Conservation (phyloP, 2,113 vertebrate species). For the Proteles cristata region DNA sequence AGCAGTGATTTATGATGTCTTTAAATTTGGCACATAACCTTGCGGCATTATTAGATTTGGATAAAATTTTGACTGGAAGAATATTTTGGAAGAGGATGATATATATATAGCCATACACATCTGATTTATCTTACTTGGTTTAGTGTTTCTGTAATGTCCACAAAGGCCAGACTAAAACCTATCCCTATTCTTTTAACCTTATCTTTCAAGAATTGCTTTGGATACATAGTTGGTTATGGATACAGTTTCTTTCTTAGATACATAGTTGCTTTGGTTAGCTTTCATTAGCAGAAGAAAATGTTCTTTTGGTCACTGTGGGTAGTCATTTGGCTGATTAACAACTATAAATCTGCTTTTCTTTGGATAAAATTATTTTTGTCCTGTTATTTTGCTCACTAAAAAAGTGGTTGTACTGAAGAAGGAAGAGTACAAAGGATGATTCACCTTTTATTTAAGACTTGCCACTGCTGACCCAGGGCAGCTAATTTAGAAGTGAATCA, state of each 20-base stretch:
- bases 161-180: conserved; percentile 11
- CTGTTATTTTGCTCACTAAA: conserved; percentile 72
- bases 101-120: background rate
- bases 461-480: conserved; percentile 70
- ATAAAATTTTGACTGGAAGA: conserved; percentile 47
- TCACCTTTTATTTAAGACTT: conserved; percentile 85
- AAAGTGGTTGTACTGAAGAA: conserved; percentile 56
- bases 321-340: conserved; percentile 51
- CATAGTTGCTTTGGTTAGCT: background rate
- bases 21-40: conserved; percentile 73
- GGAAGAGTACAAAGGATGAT: conserved; percentile 81
- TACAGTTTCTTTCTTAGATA: background rate
- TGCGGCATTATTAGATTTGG: conserved; percentile 45
- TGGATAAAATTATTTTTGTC: conserved; percentile 73
- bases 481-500: conserved; percentile 86
- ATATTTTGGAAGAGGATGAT: conserved; percentile 20
- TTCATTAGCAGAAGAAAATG: background rate
- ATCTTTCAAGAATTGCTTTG: conserved; percentile 5
- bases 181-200: background rate
- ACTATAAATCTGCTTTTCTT: conserved; percentile 29
- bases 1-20: conserved; percentile 74
- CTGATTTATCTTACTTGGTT: conserved; percentile 47
- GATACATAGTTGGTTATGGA: background rate
- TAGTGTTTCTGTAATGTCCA: background rate
- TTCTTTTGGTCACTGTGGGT: conserved; percentile 50